Evolutionary conservation across 2,888 invertebrate species (phyloP), one percentile per base, ranked within the genome.

Genomic region (Linnaemya tessellans): DNA sequence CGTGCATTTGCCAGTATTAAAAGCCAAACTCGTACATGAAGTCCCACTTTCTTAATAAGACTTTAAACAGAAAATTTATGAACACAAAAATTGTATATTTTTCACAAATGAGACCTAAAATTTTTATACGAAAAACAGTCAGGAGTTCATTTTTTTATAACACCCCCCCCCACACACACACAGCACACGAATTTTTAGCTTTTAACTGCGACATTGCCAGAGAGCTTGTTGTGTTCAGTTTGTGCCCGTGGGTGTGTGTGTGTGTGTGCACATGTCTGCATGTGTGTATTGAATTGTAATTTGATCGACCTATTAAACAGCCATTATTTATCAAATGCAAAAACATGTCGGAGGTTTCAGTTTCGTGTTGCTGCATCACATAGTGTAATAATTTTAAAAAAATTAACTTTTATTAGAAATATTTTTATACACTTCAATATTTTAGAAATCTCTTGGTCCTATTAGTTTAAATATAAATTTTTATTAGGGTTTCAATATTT

Each of bases 281-380:
- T 7, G 3, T 46, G 18, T 9, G 35, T 18, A 25, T n/a, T n/a
- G n/a, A n/a, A 58, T 7, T 46, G 43, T 43, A 58, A 43, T 38
- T 73, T 49, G 60, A 73, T 62, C 60, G 49, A 20, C 49, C 13
- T 20, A 35, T 73, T 60, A 60, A 49, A 3, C 13, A 60, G 60
- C 35, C 35, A 73, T 73, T 62, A 35, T 15, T 46, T 62, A 15
- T 1, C 25, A 56, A 25, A n/a, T 18, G 8, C 35, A 35, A 3
- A 1, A 22, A 56, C 13, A 22, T 56, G 3, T 56, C 25, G 25
- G 25, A 7, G 4, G 7, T 56, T 15, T 56, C 9, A 20, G 4
- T 0, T 51, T 51, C 3, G 1, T 51, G 18, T n/a, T 10, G 51
- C 18, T 20, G 1, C 9, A 10, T 10, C 18, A 9, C 51, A 51